phyloP scores from a whole-genome alignment of 2,888 invertebrate species.

The Drosophila eohydei region DNA sequence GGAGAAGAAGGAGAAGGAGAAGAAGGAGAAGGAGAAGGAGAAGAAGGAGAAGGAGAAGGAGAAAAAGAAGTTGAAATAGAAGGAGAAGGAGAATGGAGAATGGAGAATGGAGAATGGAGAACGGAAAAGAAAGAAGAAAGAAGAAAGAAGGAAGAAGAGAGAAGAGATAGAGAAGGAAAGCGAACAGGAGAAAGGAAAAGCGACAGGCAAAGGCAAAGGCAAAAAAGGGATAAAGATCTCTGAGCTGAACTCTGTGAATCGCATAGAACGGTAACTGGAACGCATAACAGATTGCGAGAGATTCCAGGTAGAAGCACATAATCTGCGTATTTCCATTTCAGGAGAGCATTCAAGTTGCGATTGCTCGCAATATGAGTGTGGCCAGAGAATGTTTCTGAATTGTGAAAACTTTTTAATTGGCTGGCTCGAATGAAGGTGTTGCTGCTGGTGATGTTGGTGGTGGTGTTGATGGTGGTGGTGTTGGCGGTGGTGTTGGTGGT shows the following conservation, averaged over 20 bases:
- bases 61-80: background rate
- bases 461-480: background rate
- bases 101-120: background rate
- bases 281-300: background rate
- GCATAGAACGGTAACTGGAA: background rate
- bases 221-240: no score
- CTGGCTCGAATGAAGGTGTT: conserved; percentile 4
- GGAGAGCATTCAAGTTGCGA: background rate
- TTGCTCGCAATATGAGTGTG: background rate
- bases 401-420: conserved; percentile 43
- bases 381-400: background rate
- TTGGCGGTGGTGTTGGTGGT: background rate
- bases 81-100: background rate
- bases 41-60: background rate
- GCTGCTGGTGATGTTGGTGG: no score
- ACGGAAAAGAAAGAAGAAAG: background rate
- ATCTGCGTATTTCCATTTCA: background rate
- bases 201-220: background rate
- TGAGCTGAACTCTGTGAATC: background rate
- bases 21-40: background rate
- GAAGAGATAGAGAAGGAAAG: no score
- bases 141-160: no score
- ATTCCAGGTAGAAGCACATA: background rate
- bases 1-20: background rate
- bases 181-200: background rate